Evolutionary conservation across 2,113 vertebrate genomes (phyloP), one percentile per base, ranked within the genome.

Genomic region (Triplophysa tibetana): DNA sequence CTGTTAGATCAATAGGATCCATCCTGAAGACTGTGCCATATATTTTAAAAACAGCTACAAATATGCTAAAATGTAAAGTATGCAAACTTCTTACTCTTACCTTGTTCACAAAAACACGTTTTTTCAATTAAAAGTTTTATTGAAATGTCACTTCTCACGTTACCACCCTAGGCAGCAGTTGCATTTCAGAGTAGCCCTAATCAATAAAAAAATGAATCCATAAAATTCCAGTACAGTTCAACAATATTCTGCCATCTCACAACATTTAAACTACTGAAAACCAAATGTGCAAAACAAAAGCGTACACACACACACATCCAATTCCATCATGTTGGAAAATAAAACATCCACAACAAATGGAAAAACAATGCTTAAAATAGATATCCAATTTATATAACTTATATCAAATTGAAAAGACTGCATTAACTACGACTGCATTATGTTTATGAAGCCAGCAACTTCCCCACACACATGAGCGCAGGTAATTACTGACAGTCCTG

Each of bases 401-500:
- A 29, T 29, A 11, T 64, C 21, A 65, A 58, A 73, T 41, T 23
- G 58, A 26, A 48, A 65, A 19, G n/a, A 52, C 41, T 70, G 58
- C 67, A 56, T 56, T 45, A 21, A 19, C 54, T 56, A 56, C 54
- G 62, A 48, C 29, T 33, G 58, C 54, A 61, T 74, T 58, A 64
- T 26, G 7, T 48, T 26, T 41, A 9, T n/a, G 29, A 80, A 65
- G 52, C 56, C 70, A 81, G 79, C 48, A 68, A 54, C 23, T 70
- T 82, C 29, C 38, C 0, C 17, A 26, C n/a, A 23, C n/a, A 29
- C 68, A 50, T 64, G 73, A 24, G n/a, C 21, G 60, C 9, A 26
- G 1, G 26, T 60, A 67, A 77, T 70, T 24, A 56, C 81, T 81
- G 72, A 85, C 84, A 62, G 70, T 82, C 5, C 85, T 82, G 72